Base-by-base conservation (phyloP, 2,797 vertebrate genomes). In the Gymnodraco acuticeps region DNA sequence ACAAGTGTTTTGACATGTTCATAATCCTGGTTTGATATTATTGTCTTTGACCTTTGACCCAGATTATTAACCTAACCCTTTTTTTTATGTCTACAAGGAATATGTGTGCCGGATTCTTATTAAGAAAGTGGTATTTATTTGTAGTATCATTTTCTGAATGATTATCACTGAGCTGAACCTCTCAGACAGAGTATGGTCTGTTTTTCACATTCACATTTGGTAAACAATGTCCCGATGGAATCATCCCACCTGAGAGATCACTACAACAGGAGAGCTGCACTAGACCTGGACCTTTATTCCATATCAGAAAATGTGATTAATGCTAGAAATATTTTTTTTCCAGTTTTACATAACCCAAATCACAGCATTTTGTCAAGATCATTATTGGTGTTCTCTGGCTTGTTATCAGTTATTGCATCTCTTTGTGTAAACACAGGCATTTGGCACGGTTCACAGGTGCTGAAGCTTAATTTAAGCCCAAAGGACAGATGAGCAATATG, bases 391-490 rank as follows among this genome's bases (percentile, higher is more conserved):
- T 10, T 38, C 5, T 61, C 17, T 54, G 62, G 11, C 10, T 60
- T 51, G 19, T 12, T 59, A 10, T 53, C 0, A 5, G 16, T 64
- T 10, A 11, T 52, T 65, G 9, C 54, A 7, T 72, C 20, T 61
- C 23, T 50, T 42, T 59, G 5, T 60, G 54, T 33, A 54, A 12
- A 61, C 16, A 20, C 61, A 64, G 16, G 66, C 42, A 41, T 68
- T 41, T 47, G 51, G 47, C 12, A 33, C 17, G 38, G 13, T 50
- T 64, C 54, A n/a, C 48, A 6, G 64, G 41, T 5, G 2, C 14
- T 51, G 48, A 64, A 55, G 20, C 17, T 64, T 83, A 16, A 80
- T 76, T 75, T 63, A 69, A 80, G 9, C 68, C 63, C 73, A 61
- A 10, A 20, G 64, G 68, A 82, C 64, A 4, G 48, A 16, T 55